Conservation (phyloP, 1,140 invertebrate genomes). For the Contarinia nasturtii region DNA sequence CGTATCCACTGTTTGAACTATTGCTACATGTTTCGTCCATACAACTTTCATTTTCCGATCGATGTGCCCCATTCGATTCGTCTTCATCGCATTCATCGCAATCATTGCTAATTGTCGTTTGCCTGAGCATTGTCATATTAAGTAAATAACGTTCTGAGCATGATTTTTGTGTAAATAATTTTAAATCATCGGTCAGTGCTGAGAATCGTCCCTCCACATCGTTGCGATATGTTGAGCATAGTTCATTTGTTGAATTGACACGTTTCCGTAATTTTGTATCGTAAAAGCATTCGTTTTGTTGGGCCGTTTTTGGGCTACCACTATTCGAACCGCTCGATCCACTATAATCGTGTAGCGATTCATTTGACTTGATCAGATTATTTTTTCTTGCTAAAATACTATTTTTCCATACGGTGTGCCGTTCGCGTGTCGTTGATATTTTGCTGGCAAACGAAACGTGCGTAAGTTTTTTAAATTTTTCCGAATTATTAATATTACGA, state of each 20-base stretch:
- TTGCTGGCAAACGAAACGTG: constrained; percentile 15
- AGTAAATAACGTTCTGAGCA: constrained; percentile 20
- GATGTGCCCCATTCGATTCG: constrained; percentile 7
- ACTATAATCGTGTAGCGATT: constrained; percentile 11
- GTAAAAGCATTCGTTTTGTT: neutral
- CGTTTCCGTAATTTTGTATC: neutral
- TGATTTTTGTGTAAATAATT: constrained; percentile 2
- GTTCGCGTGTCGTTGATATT: constrained; percentile 8
- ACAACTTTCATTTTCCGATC: neutral
- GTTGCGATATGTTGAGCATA: neutral
- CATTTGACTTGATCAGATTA: constrained; percentile 22
- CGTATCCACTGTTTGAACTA: constrained; percentile 6
- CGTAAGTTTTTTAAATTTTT: constrained; percentile 23
- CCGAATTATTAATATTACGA: constrained; percentile 10
- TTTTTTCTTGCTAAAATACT: constrained; percentile 23
- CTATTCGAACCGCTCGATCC: constrained; percentile 1
- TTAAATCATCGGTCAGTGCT: neutral
- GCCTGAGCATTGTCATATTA: constrained; percentile 15
- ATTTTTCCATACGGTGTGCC: constrained; percentile 13
- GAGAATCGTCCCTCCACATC: neutral
- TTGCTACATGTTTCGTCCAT: neutral
- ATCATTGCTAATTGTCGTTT: constrained; percentile 18
- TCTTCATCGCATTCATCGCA: constrained; percentile 16
- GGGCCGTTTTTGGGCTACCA: constrained; percentile 1
- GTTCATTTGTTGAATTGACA: constrained; percentile 1